Percentiles rank a stretch among this genome's conserved stretches.
These are phyloP conservation scores for Montipora foliosa DNA, from an alignment of 64 coral and sea anemone genomes.

Conservation along the genomic window DNA sequence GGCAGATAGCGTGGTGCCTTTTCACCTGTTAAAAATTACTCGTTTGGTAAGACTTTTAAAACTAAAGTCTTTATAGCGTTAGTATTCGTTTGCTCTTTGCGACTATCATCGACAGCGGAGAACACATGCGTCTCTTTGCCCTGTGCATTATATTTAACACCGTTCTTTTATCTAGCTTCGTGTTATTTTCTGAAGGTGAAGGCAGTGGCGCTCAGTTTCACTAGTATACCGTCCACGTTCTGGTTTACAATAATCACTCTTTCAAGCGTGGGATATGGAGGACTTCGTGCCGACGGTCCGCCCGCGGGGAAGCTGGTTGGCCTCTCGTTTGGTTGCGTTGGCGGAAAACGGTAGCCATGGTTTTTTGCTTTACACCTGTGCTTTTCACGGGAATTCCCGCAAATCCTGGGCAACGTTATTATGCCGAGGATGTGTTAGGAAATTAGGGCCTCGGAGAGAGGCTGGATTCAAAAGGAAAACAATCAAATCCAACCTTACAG, in stretches of 20 bases:
- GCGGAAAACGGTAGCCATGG: conserved; percentile 62
- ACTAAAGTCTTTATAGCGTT: conserved; percentile 65
- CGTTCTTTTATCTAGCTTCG: conserved; percentile 62
- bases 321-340: conserved; percentile 63
- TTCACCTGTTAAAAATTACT: conserved; percentile 29
- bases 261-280: conserved; percentile 79
- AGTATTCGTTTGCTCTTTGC: conserved; percentile 67
- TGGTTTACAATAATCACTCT: conserved; percentile 81
- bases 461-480: not conserved
- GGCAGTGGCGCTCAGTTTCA: conserved; percentile 58
- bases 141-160: conserved; percentile 66
- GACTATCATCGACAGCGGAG: conserved; percentile 62
- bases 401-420: conserved; percentile 62
- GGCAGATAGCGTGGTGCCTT: not conserved
- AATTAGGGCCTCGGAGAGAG: conserved; percentile 6
- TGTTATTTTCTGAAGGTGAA: conserved; percentile 72
- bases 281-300: conserved; percentile 69
- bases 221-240: conserved; percentile 72
- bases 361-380: conserved; percentile 83
- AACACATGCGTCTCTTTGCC: conserved; percentile 64
- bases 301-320: conserved; percentile 71
- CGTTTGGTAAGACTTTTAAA: conserved; percentile 62
- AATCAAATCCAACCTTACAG: conserved; percentile 36
- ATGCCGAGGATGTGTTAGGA: conserved; percentile 28
- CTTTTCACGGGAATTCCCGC: conserved; percentile 71